Evolutionary conservation across 2,797 vertebrate genomes (phyloP).

Genomic region (Malacoctenus gilli): DNA sequence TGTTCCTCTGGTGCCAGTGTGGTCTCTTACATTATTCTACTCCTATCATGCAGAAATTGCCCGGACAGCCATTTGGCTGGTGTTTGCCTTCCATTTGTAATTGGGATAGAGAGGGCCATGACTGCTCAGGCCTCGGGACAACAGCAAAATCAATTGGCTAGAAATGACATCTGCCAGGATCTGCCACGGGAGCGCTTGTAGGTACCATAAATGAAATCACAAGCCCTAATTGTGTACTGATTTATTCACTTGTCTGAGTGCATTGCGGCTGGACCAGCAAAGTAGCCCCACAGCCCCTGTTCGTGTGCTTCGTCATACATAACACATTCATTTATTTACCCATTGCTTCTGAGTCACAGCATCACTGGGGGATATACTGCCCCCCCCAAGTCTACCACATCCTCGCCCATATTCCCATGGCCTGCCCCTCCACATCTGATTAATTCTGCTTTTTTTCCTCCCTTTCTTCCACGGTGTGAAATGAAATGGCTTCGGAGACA

Average conservation of each 20-base stretch:
- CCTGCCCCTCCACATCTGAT: constrained; percentile 65
- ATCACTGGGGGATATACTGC: constrained; percentile 64
- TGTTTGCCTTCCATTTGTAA: constrained; percentile 80
- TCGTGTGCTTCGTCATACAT: constrained; percentile 79
- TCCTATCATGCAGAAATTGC: constrained; percentile 78
- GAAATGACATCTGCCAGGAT: constrained; percentile 87
- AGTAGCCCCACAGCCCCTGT: constrained; percentile 71
- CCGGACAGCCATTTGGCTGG: constrained; percentile 80
- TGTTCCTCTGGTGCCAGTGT: constrained; percentile 48
- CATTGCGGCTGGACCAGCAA: constrained; percentile 65
- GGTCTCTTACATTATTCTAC: constrained; percentile 70
- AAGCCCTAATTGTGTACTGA: constrained; percentile 84
- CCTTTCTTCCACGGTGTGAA: constrained; percentile 65
- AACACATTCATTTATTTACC: constrained; percentile 82
- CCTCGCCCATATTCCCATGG: constrained; percentile 31
- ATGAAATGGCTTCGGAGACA: constrained; percentile 78
- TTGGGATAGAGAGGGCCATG: constrained; percentile 73
- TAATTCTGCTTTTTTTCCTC: constrained; percentile 65
- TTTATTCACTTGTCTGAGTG: constrained; percentile 85
- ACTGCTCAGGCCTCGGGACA: constrained; percentile 76
- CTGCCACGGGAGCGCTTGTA: constrained; percentile 76
- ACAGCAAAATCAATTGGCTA: constrained; percentile 86
- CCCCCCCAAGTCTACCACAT: neutral
- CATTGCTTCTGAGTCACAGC: constrained; percentile 71
- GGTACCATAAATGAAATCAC: constrained; percentile 86